A percentile compares a stretch with the other conserved stretches of the same genome.
Conservation (phyloP, 2,113 vertebrate species). For the Heterochromis multidens region DNA sequence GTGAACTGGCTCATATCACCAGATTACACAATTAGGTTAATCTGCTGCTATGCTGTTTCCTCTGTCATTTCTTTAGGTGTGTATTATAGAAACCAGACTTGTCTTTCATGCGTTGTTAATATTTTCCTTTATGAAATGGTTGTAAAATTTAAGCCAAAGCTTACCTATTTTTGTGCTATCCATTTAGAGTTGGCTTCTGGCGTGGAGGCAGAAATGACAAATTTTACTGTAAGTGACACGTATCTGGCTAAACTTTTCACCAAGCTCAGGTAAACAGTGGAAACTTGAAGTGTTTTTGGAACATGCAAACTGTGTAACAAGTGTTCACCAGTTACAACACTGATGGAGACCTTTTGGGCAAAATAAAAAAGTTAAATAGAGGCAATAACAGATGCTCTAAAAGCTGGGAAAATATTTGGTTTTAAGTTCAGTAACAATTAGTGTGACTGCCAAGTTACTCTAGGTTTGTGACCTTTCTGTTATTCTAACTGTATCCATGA, state of each 20-base stretch:
- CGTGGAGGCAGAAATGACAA: conserved; percentile 17
- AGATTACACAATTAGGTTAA: background rate
- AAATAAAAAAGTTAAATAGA: background rate
- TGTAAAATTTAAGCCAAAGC: background rate
- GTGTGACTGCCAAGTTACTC: conserved; percentile 23
- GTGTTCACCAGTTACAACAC: background rate
- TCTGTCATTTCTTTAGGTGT: background rate
- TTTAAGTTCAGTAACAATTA: conserved; percentile 23
- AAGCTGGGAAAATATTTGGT: background rate
- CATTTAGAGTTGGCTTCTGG: background rate
- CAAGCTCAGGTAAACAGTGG: conserved; percentile 19
- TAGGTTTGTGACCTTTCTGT: conserved; percentile 29
- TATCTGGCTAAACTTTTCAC: conserved; percentile 29
- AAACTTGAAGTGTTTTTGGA: conserved; percentile 29
- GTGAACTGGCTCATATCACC: background rate
- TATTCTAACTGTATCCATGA: conserved; percentile 44
- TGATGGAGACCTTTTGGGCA: background rate
- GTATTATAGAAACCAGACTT: background rate
- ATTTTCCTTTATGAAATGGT: background rate
- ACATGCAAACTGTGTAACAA: conserved; percentile 17
- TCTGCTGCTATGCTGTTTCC: background rate
- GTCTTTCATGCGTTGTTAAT: background rate
- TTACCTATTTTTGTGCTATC: background rate
- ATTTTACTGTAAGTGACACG: conserved; percentile 20
- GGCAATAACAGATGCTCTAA: background rate